Evolutionary conservation across 2,797 vertebrate species (phyloP), one percentile per base, ranked within the genome.

Genomic region (Lacerta agilis): DNA sequence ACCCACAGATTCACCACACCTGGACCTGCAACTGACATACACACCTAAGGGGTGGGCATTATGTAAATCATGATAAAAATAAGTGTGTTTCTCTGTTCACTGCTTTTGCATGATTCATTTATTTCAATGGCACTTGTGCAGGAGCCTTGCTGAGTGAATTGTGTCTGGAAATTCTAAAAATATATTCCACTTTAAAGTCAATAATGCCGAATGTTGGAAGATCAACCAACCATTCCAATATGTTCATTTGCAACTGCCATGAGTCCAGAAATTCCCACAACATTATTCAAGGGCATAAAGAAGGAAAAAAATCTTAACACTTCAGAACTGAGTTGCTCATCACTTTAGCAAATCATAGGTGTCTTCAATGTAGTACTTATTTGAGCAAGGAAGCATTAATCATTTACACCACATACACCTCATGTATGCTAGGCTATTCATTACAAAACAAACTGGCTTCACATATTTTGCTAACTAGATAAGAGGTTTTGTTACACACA

Each of bases 311-410:
- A 55, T 69, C 55, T 80, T 80, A 49, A 41, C 81, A 69, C 87
- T 6, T 88, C 78, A 92, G 81, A 92, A 79, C 67, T 90, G 18
- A 0, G 1, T 36, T 92, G 33, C 15, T 91, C 17, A 55, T 90
- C 45, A 69, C 9, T 84, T 93, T 95, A 82, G 88, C 73, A 81
- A 72, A 38, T 13, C 91, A 85, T 86, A 90, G 91, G 92, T 93
- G 91, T 67, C 49, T 90, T 93, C 88, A 81, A 45, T 82, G 43
- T 76, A 88, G 80, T 88, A 91, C 92, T 92, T 92, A 83, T 86
- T 71, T 91, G 92, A 90, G 73, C 66, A 91, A 55, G 23, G 87
- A 88, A 92, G 86, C 3, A 87, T 91, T 91, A 84, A n/a, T 90
- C 88, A 86, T 55, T 86, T 87, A 82, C 61, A 79, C 8, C 15